Base-by-base conservation (phyloP, 1,140 invertebrate species). In the Radopholus similis region DNA sequence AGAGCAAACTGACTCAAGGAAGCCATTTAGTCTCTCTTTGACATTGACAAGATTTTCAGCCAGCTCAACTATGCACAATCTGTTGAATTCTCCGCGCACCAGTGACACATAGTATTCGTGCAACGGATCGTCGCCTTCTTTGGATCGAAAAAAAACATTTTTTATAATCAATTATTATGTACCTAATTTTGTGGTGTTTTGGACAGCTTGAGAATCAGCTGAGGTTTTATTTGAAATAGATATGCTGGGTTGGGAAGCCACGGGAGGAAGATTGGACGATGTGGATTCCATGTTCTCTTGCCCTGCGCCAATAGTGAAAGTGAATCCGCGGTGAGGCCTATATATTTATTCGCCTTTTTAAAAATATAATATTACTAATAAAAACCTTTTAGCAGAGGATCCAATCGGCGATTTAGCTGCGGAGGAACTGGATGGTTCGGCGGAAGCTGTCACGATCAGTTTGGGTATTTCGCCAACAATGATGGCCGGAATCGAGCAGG, bases 401-500 rank as follows among this genome's bases (percentile, higher is more conserved):
- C 9, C 40, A 60, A 60, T 47, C 38, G 18, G 32, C 42, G 21
- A 11, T 60, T 60, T 21, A 23, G 34, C 23, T 21, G 23, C 40
- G 32, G 18, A 21, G n/a, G n/a, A n/a, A n/a, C n/a, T n/a, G 30
- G 47, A 55, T n/a, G 66, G 54, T 8, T 70, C 68, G 57, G 37
- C 70, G 23, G 68, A 72, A 2, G 68, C 68, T 18, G 73, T 75
- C 18, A 75, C 75, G 15, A 75, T 68, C 15, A 75, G 44, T 34
- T 77, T 77, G 23, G 74, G 74, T 58, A 75, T 75, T 71, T 75
- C 74, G 1, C 74, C 74, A 4, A 75, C 74, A 35, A 75, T 75
- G n/a, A 75, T 75, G 13, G 74, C 76, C 18, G 74, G 74, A 26
- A 75, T 75, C 9, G 74, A 77, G 40, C 74, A 70, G n/a, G 74